These are phyloP conservation scores for Oscheius sp. DNA, from an alignment of 2,888 invertebrate species.

Conservation along the genomic window DNA sequence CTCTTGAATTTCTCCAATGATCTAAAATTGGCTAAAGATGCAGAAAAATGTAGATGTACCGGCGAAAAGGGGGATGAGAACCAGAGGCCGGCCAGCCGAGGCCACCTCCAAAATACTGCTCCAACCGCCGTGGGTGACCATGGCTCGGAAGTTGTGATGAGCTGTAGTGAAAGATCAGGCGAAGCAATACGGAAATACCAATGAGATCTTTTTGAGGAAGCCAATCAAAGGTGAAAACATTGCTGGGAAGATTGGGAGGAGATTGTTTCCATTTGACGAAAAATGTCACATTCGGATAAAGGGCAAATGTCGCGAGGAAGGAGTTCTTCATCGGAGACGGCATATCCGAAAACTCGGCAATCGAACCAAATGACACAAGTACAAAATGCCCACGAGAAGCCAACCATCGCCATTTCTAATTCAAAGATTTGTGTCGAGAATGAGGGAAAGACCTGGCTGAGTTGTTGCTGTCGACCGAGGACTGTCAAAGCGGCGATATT, in stretches of 20 bases:
- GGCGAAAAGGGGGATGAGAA: constrained; percentile 68
- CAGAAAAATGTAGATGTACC: constrained; percentile 50
- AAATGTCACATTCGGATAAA: constrained; percentile 61
- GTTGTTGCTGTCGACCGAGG: background rate
- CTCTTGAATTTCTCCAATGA: constrained; percentile 63
- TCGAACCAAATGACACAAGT: constrained; percentile 68
- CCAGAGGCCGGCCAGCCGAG: constrained; percentile 59
- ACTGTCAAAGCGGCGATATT: constrained; percentile 51
- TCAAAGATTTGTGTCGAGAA: background rate
- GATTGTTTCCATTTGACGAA: constrained; percentile 59
- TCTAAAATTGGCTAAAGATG: constrained; percentile 39
- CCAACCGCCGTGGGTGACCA: constrained; percentile 70
- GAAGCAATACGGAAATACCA: constrained; percentile 40
- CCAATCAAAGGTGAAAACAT: constrained; percentile 60
- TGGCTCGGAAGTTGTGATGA: constrained; percentile 61
- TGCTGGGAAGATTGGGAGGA: constrained; percentile 38
- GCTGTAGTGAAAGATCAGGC: constrained; percentile 41
- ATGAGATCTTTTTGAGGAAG: constrained; percentile 65
- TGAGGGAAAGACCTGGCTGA: background rate
- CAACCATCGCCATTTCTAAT: constrained; percentile 57
- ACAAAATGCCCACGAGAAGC: constrained; percentile 57
- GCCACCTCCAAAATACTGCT: constrained; percentile 65
- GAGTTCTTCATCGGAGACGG: constrained; percentile 45
- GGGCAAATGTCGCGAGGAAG: constrained; percentile 52
- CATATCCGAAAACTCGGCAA: constrained; percentile 67